Conservation (phyloP, 2,113 vertebrate species). For the Cynocephalus volans region DNA sequence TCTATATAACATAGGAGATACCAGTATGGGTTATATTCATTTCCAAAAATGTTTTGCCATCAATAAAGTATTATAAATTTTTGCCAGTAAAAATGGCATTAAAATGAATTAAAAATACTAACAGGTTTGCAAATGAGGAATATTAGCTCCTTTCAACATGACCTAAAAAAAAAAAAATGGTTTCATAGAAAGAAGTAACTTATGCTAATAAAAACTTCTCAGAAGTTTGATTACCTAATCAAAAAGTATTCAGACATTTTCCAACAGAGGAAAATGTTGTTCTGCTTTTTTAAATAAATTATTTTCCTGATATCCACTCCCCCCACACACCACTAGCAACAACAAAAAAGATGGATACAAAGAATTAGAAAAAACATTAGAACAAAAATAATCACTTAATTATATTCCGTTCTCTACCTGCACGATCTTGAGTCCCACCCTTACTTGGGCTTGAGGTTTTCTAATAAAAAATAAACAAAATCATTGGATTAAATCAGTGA, state of each 20-base stretch:
- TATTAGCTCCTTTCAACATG: conserved; percentile 41
- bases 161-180: background rate
- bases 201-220: conserved; percentile 11
- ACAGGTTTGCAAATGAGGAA: background rate
- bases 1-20: background rate
- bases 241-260: background rate
- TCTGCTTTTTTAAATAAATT: conserved; percentile 51
- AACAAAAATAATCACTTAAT: background rate
- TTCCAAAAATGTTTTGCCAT: background rate
- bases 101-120: background rate
- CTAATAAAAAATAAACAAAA: background rate
- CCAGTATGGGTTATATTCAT: background rate
- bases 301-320: background rate
- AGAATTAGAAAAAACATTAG: conserved; percentile 2
- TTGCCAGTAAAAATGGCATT: conserved; percentile 14
- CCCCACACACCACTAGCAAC: background rate
- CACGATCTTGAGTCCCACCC: background rate
- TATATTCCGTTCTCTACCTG: background rate
- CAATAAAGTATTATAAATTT: background rate
- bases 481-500: background rate
- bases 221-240: background rate
- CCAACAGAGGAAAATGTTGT: background rate
- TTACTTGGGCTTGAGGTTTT: background rate
- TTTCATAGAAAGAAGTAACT: conserved; percentile 25
- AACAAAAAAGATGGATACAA: background rate